These are phyloP conservation scores for Bombus fervidus DNA, from an alignment of 1,140 invertebrate species.

Conservation along the genomic window DNA sequence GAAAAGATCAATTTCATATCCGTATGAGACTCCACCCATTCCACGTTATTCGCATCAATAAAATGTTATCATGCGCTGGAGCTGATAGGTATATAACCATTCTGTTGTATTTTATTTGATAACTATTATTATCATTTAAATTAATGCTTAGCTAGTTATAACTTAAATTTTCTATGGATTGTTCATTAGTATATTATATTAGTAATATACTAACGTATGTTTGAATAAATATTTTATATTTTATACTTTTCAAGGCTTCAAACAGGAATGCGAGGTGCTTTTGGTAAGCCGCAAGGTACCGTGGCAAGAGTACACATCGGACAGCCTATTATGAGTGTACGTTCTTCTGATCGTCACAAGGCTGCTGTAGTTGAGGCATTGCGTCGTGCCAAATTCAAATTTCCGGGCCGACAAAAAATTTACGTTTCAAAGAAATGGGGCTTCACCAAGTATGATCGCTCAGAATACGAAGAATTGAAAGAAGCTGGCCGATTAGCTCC, in stretches of 20 bases:
- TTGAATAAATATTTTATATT: neutral
- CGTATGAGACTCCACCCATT: constrained; percentile 99
- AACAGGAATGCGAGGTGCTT: constrained; percentile 99
- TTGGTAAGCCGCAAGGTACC: constrained; percentile 99
- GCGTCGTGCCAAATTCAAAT: constrained; percentile 99
- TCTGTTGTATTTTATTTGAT: neutral
- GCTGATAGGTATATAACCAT: constrained; percentile 94
- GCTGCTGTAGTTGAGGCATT: constrained; percentile 96
- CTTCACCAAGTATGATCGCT: constrained; percentile 98
- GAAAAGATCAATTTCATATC: constrained; percentile 99
- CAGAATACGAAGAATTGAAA: constrained; percentile 94
- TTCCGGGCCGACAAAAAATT: constrained; percentile 99
- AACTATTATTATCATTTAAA: neutral
- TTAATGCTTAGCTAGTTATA: constrained; percentile 22
- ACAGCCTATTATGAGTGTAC: constrained; percentile 98
- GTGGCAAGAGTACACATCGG: constrained; percentile 99
- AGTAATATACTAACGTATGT: neutral
- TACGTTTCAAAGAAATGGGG: constrained; percentile 99
- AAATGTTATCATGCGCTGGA: constrained; percentile 99
- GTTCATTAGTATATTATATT: neutral
- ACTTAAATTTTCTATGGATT: constrained; percentile 14
- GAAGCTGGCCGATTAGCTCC: constrained; percentile 91
- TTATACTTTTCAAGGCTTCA: constrained; percentile 91
- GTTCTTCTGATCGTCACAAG: constrained; percentile 97
- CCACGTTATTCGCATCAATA: constrained; percentile 99